A percentile compares a stretch with the other conserved stretches of the same genome.
Conservation (phyloP, 2,797 vertebrate species). For the Tapera naevia region DNA sequence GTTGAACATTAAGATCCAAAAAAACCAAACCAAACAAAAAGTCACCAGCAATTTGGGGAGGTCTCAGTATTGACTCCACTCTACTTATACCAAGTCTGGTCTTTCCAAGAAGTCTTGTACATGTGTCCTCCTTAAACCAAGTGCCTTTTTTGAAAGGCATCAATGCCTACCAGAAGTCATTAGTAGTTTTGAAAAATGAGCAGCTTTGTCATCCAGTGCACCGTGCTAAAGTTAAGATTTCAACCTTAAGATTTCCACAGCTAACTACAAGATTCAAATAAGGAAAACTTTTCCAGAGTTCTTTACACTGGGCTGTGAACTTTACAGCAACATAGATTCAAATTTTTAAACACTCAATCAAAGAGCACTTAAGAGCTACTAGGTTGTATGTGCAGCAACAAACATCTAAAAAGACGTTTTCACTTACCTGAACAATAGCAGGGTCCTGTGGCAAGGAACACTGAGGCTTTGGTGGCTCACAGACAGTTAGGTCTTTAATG, state of each 20-base stretch:
- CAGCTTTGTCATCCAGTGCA: not conserved
- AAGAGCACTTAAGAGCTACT: not conserved
- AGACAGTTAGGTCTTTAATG: constrained; percentile 98
- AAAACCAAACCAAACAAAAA: not conserved
- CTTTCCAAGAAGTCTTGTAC: not conserved
- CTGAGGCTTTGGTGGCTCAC: constrained; percentile 94
- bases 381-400: not conserved
- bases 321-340: not conserved
- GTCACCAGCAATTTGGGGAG: not conserved
- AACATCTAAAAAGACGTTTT: not conserved
- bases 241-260: not conserved
- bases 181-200: not conserved
- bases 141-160: not conserved
- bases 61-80: not conserved
- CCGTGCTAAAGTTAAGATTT: not conserved
- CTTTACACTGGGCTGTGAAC: not conserved
- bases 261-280: not conserved
- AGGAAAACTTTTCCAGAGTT: not conserved
- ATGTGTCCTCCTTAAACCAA: not conserved
- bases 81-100: not conserved
- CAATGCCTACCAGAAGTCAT: not conserved
- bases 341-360: not conserved
- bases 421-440: constrained; percentile 92
- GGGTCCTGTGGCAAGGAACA: constrained; percentile 95
- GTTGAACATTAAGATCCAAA: not conserved